These are phyloP conservation scores for Leptinotarsa defecta DNA, from an alignment of 1,140 invertebrate genomes.

Conservation along the genomic window DNA sequence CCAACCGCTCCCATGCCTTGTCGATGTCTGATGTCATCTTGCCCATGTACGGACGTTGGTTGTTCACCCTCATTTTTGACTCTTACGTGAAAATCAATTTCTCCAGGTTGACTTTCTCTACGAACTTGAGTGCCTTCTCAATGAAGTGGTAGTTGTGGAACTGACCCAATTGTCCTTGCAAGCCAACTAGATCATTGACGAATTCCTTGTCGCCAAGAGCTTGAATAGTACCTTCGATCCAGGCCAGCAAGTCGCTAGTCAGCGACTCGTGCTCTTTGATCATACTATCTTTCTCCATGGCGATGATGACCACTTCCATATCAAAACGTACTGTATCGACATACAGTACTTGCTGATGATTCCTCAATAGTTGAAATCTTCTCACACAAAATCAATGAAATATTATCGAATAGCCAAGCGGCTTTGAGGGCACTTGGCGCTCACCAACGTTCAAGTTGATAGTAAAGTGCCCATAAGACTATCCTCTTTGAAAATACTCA, in stretches of 20 bases:
- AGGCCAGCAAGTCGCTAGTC: slow-evolving; percentile 93
- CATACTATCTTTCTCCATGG: slow-evolving; percentile 98
- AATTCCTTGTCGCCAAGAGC: slow-evolving; percentile 93
- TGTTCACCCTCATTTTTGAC: slow-evolving; percentile 98
- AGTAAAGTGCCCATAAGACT: no score
- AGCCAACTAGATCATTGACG: slow-evolving; percentile 92
- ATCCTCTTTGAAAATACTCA: no score
- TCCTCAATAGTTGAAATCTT: no score
- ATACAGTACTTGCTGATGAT: no score
- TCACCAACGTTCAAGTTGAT: no score
- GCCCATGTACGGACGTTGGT: slow-evolving; percentile 91
- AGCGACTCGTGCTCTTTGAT: slow-evolving; percentile 95
- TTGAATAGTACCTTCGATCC: slow-evolving; percentile 96
- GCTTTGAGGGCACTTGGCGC: no score
- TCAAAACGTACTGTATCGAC: no score
- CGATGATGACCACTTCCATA: slow-evolving; percentile 87
- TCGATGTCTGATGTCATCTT: slow-evolving; percentile 99
- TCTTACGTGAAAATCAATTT: slow-evolving; percentile 97
- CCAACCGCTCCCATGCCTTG: slow-evolving; percentile 96
- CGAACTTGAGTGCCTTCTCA: slow-evolving; percentile 98
- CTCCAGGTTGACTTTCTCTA: slow-evolving; percentile 98
- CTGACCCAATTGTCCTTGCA: slow-evolving; percentile 92
- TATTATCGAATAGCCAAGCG: no score
- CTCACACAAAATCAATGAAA: no score
- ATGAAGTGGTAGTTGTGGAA: slow-evolving; percentile 98